Base-by-base conservation (phyloP, 2,888 invertebrate species). In the Cosmia pyralina region DNA sequence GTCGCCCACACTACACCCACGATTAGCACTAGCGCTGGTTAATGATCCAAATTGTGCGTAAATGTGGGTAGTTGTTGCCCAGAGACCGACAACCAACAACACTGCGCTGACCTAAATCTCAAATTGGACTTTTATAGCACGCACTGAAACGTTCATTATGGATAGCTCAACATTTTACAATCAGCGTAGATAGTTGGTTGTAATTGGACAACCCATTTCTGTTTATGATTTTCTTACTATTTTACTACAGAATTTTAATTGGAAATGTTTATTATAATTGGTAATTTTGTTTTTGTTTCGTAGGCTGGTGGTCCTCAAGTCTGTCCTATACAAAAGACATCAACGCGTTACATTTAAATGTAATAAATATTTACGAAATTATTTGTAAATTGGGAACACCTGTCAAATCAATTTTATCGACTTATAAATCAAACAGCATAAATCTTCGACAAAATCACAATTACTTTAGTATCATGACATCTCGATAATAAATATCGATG, bases 301-400 rank as follows among this genome's bases (percentile, higher is more conserved):
- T 38, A 62, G 11, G 52, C 71, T 73, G 19, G 15, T 60, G 46
- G 52, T 48, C 66, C 62, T 28, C 28, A 53, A 62, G 46, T 65
- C 63, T 72, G 57, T 70, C 75, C 80, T 85, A 85, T 91, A 91
- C 82, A 92, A 94, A 94, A 95, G 95, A 95, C 94, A 92, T 95
- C 93, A 94, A 95, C 95, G 95, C 92, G 93, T 77, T 81, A 58
- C 57, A 71, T 64, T 63, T 72, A 48, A 63, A 6, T 63, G 13
- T 11, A 38, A 60, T 48, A 50, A 75, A 69, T 65, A 67, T 28
- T 19, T 38, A 63, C 10, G 34, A 58, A 65, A 78, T 58, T 41
- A 69, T 71, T 82, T 57, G 4, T 19, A 72, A 79, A 79, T 71
- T 69, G 65, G 58, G 69, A 38, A 81, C 73, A 76, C 41, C 15